phyloP scores from a whole-genome alignment of 2,888 invertebrate species.

The Agrotis clavis region DNA sequence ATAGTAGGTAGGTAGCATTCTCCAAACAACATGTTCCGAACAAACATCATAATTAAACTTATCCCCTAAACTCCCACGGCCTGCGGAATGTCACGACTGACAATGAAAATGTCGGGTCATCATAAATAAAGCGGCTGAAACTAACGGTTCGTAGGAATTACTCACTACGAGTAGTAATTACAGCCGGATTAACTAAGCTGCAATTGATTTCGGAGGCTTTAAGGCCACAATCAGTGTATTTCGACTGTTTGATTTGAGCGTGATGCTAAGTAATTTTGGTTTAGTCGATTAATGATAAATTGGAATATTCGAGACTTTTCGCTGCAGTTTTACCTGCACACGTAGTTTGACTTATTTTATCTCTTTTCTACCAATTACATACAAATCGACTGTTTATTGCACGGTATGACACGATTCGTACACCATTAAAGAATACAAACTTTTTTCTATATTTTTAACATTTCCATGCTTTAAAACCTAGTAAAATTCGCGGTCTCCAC shows the following conservation, averaged over 20 bases:
- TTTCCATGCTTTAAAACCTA: too few species aligned
- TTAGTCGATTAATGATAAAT: not conserved
- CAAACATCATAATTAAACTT: not conserved
- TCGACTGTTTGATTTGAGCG: slow-evolving; percentile 41
- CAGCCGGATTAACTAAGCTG: slow-evolving; percentile 70
- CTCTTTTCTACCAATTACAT: too few species aligned
- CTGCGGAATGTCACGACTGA: slow-evolving; percentile 23
- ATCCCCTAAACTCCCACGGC: slow-evolving; percentile 1
- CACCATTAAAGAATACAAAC: too few species aligned
- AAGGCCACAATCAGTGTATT: slow-evolving; percentile 32
- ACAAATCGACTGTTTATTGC: too few species aligned
- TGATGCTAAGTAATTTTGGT: not conserved
- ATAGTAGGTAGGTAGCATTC: not conserved
- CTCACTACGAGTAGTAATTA: slow-evolving; percentile 73
- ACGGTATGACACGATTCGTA: too few species aligned
- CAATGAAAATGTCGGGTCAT: slow-evolving; percentile 40
- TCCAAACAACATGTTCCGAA: not conserved
- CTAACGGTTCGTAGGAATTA: slow-evolving; percentile 64
- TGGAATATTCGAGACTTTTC: not conserved
- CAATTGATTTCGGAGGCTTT: slow-evolving; percentile 68
- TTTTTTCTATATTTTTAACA: too few species aligned
- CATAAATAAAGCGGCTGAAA: slow-evolving; percentile 65
- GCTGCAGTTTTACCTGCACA: not conserved
- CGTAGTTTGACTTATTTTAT: too few species aligned
- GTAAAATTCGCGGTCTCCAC: too few species aligned